Conservation (phyloP, 2,113 vertebrate genomes). For the Phoxinus phoxinus region DNA sequence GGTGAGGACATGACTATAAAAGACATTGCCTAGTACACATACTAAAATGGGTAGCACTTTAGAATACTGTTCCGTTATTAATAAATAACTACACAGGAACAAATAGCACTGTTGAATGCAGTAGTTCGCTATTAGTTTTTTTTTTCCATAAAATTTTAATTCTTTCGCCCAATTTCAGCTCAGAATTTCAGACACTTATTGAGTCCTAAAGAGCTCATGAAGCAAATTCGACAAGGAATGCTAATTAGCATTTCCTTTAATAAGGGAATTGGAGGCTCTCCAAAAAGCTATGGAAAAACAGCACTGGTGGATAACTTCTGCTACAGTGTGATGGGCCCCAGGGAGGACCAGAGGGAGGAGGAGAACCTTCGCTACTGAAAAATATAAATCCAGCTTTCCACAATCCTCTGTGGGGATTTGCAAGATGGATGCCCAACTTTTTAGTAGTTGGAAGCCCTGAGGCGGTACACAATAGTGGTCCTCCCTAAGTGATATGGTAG, state of each 20-base stretch:
- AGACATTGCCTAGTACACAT: not conserved
- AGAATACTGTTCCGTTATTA: not conserved
- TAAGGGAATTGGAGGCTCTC: not conserved
- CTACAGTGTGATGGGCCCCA: not conserved
- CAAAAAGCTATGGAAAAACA: slow-evolving; percentile 1
- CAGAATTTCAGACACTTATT: not conserved
- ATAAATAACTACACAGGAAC: not conserved
- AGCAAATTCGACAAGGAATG: slow-evolving; percentile 1
- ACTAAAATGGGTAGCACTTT: not conserved
- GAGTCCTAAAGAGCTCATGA: slow-evolving; percentile 2
- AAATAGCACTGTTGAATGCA: not conserved
- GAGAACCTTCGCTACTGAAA: slow-evolving; percentile 43
- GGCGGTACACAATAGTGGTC: slow-evolving; percentile 50
- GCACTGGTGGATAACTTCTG: not conserved
- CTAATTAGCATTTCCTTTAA: slow-evolving; percentile 22
- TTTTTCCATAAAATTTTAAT: too few species aligned
- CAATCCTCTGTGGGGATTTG: slow-evolving; percentile 48
- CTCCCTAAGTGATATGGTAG: slow-evolving; percentile 44
- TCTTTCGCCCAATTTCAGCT: not conserved
- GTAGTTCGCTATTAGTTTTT: not conserved
- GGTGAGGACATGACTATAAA: not conserved
- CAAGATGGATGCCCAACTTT: slow-evolving; percentile 47
- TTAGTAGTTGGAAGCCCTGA: slow-evolving; percentile 56
- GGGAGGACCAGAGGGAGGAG: slow-evolving; percentile 44
- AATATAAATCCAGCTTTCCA: slow-evolving; percentile 36